Conservation (phyloP, 37 sponge, comb jelly and placozoan genomes). For the Ephydatia muelleri region DNA sequence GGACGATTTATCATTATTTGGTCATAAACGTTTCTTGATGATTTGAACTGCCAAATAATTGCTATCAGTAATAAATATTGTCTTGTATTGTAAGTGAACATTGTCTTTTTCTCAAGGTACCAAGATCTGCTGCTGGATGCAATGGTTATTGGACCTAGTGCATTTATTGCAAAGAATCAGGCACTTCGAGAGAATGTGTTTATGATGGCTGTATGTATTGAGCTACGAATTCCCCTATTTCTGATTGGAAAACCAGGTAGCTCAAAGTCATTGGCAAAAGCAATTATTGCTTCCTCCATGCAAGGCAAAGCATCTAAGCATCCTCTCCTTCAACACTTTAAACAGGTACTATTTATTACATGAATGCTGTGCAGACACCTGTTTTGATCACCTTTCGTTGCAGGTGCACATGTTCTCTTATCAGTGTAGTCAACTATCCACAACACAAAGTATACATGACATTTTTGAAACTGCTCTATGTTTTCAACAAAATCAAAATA, state of each 20-base stretch:
- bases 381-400: not conserved
- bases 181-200: conserved; percentile 98
- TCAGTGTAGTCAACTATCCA: conserved; percentile 89
- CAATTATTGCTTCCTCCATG: conserved; percentile 84
- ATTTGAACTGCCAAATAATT: too few species aligned
- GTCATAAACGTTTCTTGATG: too few species aligned
- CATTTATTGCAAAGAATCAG: conserved; percentile 89
- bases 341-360: conserved; percentile 23
- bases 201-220: conserved; percentile 98
- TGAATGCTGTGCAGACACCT: not conserved
- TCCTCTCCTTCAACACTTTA: conserved; percentile 42
- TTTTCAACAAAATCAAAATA: conserved; percentile 59
- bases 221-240: conserved; percentile 94
- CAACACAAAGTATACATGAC: conserved; percentile 80
- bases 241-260: conserved; percentile 99
- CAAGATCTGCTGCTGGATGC: conserved; percentile 60
- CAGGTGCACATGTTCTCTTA: conserved; percentile 85
- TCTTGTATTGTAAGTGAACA: too few species aligned
- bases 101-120: conserved; percentile 54
- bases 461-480: conserved; percentile 57
- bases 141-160: conserved; percentile 56
- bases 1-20: too few species aligned
- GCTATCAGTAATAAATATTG: too few species aligned
- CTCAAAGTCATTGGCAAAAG: conserved; percentile 93
- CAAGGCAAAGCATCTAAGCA: conserved; percentile 51